A percentile compares a stretch with the other conserved stretches of the same genome.
Evolutionary conservation across 2,888 invertebrate species (phyloP).

Genomic region (Argyra leucocephala): DNA sequence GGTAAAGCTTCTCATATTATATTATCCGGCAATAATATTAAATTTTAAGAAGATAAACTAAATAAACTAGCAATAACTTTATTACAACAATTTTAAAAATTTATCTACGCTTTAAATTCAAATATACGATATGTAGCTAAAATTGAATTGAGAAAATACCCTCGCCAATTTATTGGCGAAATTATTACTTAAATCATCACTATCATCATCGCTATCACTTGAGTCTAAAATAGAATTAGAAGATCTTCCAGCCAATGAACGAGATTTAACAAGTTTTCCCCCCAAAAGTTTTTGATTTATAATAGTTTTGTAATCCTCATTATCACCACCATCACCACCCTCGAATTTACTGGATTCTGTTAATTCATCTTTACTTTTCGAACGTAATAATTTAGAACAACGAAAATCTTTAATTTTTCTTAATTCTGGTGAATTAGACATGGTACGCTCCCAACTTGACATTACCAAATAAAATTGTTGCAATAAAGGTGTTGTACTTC

Average conservation of each 20-base stretch:
- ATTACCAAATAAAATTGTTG: conserved; percentile 45
- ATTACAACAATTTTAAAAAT: too few species aligned
- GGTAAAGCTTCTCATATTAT: too few species aligned
- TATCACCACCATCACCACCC: conserved; percentile 9
- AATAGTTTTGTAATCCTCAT: conserved; percentile 17
- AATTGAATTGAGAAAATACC: too few species aligned
- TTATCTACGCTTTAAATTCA: too few species aligned
- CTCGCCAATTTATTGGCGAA: background rate
- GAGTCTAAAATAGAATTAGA: background rate
- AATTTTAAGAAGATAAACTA: too few species aligned
- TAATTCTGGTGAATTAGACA: conserved; percentile 31
- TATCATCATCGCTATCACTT: background rate
- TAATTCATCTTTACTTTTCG: conserved; percentile 20
- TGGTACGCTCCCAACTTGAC: conserved; percentile 38
- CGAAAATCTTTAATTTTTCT: conserved; percentile 27
- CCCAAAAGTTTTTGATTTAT: conserved; percentile 22
- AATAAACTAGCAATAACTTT: too few species aligned
- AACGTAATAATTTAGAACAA: conserved; percentile 26
- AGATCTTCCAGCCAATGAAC: conserved; percentile 19
- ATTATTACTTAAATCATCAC: background rate
- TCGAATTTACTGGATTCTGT: conserved; percentile 19
- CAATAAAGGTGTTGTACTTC: conserved; percentile 46
- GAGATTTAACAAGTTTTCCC: conserved; percentile 29
- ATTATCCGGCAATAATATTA: too few species aligned
- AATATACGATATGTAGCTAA: too few species aligned